phyloP scores from a whole-genome alignment of 2,888 invertebrate genomes.

The Eupithecia subumbrata region DNA sequence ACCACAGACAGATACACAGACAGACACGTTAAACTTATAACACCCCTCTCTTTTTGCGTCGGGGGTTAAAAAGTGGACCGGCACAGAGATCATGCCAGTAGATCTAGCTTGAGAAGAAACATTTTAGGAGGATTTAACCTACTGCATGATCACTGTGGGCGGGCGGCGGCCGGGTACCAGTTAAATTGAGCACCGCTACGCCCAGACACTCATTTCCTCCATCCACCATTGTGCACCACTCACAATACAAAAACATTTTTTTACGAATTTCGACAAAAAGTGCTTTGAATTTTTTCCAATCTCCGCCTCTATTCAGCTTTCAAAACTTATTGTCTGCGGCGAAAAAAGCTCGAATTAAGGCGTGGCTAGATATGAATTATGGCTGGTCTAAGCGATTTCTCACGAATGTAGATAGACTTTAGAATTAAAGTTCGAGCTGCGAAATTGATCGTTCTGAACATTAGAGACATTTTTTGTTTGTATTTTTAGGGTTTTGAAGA shows the following conservation, averaged over 20 bases:
- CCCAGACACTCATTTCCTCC: slow-evolving; percentile 83
- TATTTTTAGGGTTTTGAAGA: too few species aligned
- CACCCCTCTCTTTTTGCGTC: too few species aligned
- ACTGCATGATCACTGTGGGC: slow-evolving; percentile 30
- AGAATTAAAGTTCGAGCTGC: neutral
- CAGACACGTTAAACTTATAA: too few species aligned
- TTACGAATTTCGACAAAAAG: slow-evolving; percentile 81
- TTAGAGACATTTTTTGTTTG: neutral
- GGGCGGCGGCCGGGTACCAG: slow-evolving; percentile 65
- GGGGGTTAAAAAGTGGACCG: too few species aligned
- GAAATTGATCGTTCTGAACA: slow-evolving; percentile 4
- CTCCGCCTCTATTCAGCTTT: slow-evolving; percentile 79
- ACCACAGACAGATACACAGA: too few species aligned
- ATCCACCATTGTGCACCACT: slow-evolving; percentile 78
- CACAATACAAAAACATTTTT: slow-evolving; percentile 83
- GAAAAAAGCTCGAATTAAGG: slow-evolving; percentile 59
- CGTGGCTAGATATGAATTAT: slow-evolving; percentile 31
- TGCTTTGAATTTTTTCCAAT: slow-evolving; percentile 83
- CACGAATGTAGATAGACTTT: slow-evolving; percentile 5
- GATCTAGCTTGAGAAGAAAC: too few species aligned
- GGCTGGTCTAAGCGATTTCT: slow-evolving; percentile 30
- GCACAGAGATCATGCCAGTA: too few species aligned
- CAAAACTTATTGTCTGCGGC: slow-evolving; percentile 77
- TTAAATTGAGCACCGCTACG: slow-evolving; percentile 79
- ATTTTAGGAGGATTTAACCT: neutral